Percentiles rank a stretch among this genome's conserved stretches.
These are phyloP conservation scores for Drosophila gaucha DNA, from an alignment of 2,888 invertebrate genomes.

Conservation along the genomic window DNA sequence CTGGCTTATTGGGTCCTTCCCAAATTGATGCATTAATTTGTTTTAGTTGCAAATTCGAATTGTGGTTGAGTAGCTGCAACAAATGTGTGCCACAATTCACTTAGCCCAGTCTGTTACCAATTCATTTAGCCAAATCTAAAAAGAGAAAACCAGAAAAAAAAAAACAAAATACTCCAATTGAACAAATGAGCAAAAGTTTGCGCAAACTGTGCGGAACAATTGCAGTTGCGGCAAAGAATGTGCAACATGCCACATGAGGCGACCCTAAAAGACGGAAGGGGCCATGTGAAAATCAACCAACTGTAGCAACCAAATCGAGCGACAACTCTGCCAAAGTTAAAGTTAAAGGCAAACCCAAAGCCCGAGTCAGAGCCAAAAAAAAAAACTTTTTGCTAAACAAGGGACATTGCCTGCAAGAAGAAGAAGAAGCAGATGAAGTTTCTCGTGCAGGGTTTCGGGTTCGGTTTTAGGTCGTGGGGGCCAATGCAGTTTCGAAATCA, in stretches of 20 bases:
- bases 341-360: slow-evolving; percentile 26
- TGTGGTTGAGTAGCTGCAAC: neutral
- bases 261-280: neutral
- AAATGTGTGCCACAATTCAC: slow-evolving; percentile 40
- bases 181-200: slow-evolving; percentile 50
- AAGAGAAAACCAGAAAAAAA: slow-evolving; percentile 22
- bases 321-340: slow-evolving; percentile 60
- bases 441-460: slow-evolving; percentile 8
- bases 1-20: slow-evolving; percentile 47
- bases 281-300: slow-evolving; percentile 42
- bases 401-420: slow-evolving; percentile 39
- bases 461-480: slow-evolving; percentile 49
- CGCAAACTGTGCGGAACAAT: slow-evolving; percentile 76
- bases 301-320: slow-evolving; percentile 61
- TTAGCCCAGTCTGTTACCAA: slow-evolving; percentile 59
- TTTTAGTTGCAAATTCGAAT: no score
- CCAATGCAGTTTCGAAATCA: slow-evolving; percentile 68
- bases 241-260: slow-evolving; percentile 53
- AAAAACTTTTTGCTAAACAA: slow-evolving; percentile 62
- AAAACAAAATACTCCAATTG: slow-evolving; percentile 42
- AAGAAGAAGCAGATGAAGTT: slow-evolving; percentile 10
- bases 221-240: slow-evolving; percentile 72
- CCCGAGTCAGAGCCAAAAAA: slow-evolving; percentile 42
- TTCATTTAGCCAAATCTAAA: slow-evolving; percentile 62
- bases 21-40: slow-evolving; percentile 40